phyloP scores from a whole-genome alignment of 53 echinoderm and acorn worm genomes.

The Patiria pectinifera region DNA sequence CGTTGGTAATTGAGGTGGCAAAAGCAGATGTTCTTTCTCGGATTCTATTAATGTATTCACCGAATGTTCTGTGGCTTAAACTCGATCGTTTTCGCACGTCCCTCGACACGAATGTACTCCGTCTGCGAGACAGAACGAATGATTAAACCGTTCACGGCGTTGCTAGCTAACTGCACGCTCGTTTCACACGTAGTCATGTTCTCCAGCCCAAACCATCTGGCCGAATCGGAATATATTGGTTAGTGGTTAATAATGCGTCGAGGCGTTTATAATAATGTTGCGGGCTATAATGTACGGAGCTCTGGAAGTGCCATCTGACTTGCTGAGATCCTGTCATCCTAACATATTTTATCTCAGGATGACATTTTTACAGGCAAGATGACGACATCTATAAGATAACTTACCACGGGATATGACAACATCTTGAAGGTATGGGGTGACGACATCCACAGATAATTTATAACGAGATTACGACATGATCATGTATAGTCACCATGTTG shows the following conservation, averaged over 20 bases:
- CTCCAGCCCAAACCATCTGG: not conserved
- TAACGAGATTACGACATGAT: no score
- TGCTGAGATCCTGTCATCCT: no score
- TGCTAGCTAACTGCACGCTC: not conserved
- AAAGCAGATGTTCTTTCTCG: not conserved
- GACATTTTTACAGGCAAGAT: no score
- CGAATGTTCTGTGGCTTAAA: not conserved
- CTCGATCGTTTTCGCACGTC: not conserved
- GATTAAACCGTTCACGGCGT: not conserved
- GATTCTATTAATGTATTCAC: not conserved
- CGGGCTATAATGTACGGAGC: not conserved
- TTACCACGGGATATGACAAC: no score
- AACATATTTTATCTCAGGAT: no score
- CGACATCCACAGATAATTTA: no score
- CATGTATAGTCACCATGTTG: no score
- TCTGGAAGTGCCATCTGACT: no score
- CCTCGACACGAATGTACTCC: not conserved
- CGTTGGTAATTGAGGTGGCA: not conserved
- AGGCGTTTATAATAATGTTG: not conserved
- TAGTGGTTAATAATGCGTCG: constrained; percentile 1
- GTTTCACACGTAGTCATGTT: not conserved
- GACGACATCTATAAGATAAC: no score
- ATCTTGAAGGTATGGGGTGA: no score
- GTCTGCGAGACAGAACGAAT: not conserved
- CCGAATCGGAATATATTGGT: not conserved